Percentiles rank a stretch among this genome's conserved stretches.
Evolutionary conservation across 2,113 vertebrate species (phyloP).

Genomic region (Sebastes fasciatus): DNA sequence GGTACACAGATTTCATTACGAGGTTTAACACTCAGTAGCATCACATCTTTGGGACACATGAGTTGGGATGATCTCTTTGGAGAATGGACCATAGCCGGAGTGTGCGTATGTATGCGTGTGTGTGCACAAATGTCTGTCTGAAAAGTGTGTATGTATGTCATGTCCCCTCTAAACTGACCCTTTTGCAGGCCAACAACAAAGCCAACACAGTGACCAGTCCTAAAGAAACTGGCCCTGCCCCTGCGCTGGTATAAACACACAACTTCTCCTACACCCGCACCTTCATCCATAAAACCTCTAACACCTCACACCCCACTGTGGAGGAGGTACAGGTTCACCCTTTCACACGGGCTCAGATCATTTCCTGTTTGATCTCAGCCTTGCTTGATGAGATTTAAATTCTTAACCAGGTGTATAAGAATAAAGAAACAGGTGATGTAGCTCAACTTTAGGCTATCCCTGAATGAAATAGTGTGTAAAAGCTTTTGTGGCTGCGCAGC

Average conservation of each 20-base stretch:
- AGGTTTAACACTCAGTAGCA: slow-evolving; percentile 10
- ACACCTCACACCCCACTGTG: slow-evolving; percentile 34
- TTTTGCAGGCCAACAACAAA: slow-evolving; percentile 99
- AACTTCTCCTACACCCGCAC: slow-evolving; percentile 62
- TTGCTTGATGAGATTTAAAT: slow-evolving; percentile 10
- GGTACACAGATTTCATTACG: background rate
- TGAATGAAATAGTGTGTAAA: slow-evolving; percentile 58
- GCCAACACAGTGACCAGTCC: slow-evolving; percentile 99
- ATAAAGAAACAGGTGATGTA: slow-evolving; percentile 9
- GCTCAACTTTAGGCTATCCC: slow-evolving; percentile 56
- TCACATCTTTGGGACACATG: slow-evolving; percentile 27
- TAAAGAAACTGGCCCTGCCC: slow-evolving; percentile 96
- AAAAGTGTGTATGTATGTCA: slow-evolving; percentile 71
- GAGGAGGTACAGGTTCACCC: slow-evolving; percentile 71
- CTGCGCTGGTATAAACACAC: slow-evolving; percentile 95
- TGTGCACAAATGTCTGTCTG: slow-evolving; percentile 20
- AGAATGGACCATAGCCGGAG: slow-evolving; percentile 5
- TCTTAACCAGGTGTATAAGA: slow-evolving; percentile 1
- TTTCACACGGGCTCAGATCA: slow-evolving; percentile 33
- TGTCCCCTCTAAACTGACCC: slow-evolving; percentile 78
- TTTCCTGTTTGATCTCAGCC: slow-evolving; percentile 18
- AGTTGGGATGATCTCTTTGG: slow-evolving; percentile 29
- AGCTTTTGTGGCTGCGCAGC: slow-evolving; percentile 44
- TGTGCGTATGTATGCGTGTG: background rate
- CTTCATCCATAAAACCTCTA: slow-evolving; percentile 49